Conservation (phyloP, 2,888 invertebrate species). For the Epicampocera succincta region DNA sequence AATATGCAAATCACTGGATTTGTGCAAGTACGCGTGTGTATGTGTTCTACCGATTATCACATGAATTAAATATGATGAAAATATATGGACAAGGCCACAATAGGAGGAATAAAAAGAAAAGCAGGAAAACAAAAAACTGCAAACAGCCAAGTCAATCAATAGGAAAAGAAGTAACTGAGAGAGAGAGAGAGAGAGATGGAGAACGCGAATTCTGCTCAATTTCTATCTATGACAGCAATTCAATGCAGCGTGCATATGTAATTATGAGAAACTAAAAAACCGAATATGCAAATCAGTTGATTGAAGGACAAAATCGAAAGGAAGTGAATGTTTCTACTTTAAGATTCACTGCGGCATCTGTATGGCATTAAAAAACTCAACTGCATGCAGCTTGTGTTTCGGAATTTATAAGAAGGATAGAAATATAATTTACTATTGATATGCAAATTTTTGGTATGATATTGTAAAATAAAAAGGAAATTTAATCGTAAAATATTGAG, state of each 20-base stretch:
- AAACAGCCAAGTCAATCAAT: constrained; percentile 40
- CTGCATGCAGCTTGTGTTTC: constrained; percentile 66
- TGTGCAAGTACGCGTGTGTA: constrained; percentile 26
- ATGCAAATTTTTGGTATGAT: constrained; percentile 73
- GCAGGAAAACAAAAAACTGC: constrained; percentile 6
- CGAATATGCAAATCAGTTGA: constrained; percentile 63
- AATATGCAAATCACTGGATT: constrained; percentile 62
- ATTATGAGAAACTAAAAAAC: constrained; percentile 67
- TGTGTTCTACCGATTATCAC: constrained; percentile 60
- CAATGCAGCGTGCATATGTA: constrained; percentile 64
- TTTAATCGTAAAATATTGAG: constrained; percentile 65
- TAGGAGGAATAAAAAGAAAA: neutral
- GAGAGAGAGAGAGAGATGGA: neutral
- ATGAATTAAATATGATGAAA: constrained; percentile 60
- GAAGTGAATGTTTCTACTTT: constrained; percentile 51
- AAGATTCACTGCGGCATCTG: constrained; percentile 56
- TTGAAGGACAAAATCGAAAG: constrained; percentile 53
- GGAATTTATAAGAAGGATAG: constrained; percentile 60
- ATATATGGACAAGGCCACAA: constrained; percentile 67
- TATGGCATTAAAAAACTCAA: constrained; percentile 26
- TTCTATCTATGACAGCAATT: constrained; percentile 37
- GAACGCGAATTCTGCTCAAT: constrained; percentile 7
- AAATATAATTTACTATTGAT: constrained; percentile 75
- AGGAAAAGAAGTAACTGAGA: too few species aligned
- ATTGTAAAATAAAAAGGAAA: constrained; percentile 50